Base-by-base conservation (phyloP, 2,113 vertebrate species). In the Plecturocebus donacophilus region DNA sequence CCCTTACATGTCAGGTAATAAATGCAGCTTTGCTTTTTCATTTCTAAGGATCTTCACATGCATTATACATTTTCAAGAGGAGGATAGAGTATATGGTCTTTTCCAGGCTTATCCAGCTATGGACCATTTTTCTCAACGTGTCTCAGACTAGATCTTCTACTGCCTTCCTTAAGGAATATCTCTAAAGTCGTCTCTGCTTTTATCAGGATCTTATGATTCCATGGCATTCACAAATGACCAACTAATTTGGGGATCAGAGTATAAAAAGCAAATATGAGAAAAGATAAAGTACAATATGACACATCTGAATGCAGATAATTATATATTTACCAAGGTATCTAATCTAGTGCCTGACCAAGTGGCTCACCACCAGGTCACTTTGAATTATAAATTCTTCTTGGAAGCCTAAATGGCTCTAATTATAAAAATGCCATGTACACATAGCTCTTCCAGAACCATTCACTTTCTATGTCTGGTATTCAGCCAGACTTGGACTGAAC, bases 371-470 rank as follows among this genome's bases (percentile, higher is more conserved):
- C 27, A 71, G 56, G n/a, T 32, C 27, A 32, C 73, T 93, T 90
- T 49, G 66, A 93, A 61, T 92, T n/a, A 93, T 6, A 66, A 64
- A 42, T 47, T 79, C 14, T 79, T 30, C 42, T 38, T 71, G 42
- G 45, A 86, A 70, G 32, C 64, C 86, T 90, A 90, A 93, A 75
- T 71, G 17, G 88, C 35, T 94, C n/a, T n/a, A 92, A 23, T 71
- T 92, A 79, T 52, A 68, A 96, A 88, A 83, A 49, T 89, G 6
- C 20, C 49, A 27, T 16, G 64, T 58, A 80, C 27, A 80, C 38
- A 93, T 12, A 83, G 40, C 20, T 84, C 80, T 93, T 76, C 35
- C 77, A 93, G 79, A 89, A 32, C 58, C 35, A 38, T 49, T 35
- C 13, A 68, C 32, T 38, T 68, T 70, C 47, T 77, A 32, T 35